Conservation (phyloP, 2,113 vertebrate species). For the Hemicordylus capensis region DNA sequence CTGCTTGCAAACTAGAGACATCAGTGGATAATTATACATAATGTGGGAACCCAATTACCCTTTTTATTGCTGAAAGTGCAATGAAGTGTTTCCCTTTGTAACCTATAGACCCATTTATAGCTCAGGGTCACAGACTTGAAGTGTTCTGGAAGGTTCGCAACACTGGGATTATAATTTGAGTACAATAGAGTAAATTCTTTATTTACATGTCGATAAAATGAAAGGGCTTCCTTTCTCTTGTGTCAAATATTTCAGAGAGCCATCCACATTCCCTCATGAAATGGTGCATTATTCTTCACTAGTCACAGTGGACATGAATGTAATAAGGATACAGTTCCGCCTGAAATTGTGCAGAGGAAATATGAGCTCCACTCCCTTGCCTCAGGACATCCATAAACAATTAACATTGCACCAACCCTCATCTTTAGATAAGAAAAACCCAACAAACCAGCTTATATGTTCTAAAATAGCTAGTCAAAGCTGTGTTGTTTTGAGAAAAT, state of each 20-base stretch:
- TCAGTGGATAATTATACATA: neutral
- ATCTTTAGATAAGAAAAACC: slow-evolving; percentile 52
- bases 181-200: slow-evolving; percentile 42
- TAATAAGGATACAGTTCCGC: neutral
- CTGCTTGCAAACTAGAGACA: neutral
- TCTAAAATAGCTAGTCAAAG: slow-evolving; percentile 51
- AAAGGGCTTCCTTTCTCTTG: slow-evolving; percentile 36
- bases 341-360: slow-evolving; percentile 30
- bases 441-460: slow-evolving; percentile 33
- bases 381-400: slow-evolving; percentile 59
- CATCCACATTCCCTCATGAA: slow-evolving; percentile 33
- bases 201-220: slow-evolving; percentile 32
- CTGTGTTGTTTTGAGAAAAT: neutral
- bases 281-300: slow-evolving; percentile 36
- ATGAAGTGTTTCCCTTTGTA: slow-evolving; percentile 6
- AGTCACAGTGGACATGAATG: slow-evolving; percentile 30
- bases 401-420: slow-evolving; percentile 50
- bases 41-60: slow-evolving; percentile 2
- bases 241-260: slow-evolving; percentile 44
- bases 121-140: neutral
- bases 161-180: slow-evolving; percentile 27
- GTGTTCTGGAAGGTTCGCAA: slow-evolving; percentile 34
- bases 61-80: slow-evolving; percentile 8
- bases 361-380: slow-evolving; percentile 35
- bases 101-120: neutral